Conservation (phyloP, 2,113 vertebrate species). For the Danio rerio region GRCz12tu NC_133189.1:50522001-50522500, state of each 20-base stretch:
- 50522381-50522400: too few relatives aligned
- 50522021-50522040: constrained; percentile 19
- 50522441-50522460: too few relatives aligned
- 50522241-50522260: constrained; percentile 69
- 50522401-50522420: too few relatives aligned
- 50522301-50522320: constrained; percentile 20
- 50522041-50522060: neutral
- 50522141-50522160: neutral
- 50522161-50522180: constrained; percentile 53
- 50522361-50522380: too few relatives aligned
- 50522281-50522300: constrained; percentile 68
- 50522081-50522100: neutral
- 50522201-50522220: neutral
- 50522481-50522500: too few relatives aligned
- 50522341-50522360: constrained; percentile 13
- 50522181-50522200: constrained; percentile 52
- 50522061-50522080: constrained; percentile 7
- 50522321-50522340: constrained; percentile 49
- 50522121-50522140: neutral
- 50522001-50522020: constrained; percentile 19
- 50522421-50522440: too few relatives aligned
- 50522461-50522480: too few relatives aligned
- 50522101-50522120: neutral
- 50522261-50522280: constrained; percentile 72
- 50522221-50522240: constrained; percentile 59